These are phyloP conservation scores for Diarsia brunnea DNA, from an alignment of 2,888 invertebrate species.

Conservation along the genomic window DNA sequence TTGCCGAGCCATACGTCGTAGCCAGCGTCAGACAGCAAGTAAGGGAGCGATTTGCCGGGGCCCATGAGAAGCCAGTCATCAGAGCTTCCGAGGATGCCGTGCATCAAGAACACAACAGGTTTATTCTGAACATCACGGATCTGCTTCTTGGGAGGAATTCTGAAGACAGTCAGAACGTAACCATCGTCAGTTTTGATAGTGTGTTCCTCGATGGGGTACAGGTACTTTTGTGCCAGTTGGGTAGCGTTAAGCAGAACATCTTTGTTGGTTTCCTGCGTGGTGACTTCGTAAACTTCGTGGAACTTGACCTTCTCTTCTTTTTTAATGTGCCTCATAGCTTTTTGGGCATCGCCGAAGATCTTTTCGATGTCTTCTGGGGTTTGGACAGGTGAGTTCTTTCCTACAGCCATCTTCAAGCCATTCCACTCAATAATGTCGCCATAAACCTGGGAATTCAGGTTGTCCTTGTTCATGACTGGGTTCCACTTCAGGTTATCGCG, in stretches of 20 bases:
- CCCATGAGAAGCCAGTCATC: slow-evolving; percentile 93
- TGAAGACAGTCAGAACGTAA: slow-evolving; percentile 84
- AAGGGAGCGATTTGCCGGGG: slow-evolving; percentile 88
- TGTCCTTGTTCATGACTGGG: slow-evolving; percentile 65
- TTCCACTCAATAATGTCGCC: slow-evolving; percentile 77
- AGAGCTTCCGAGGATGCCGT: slow-evolving; percentile 92
- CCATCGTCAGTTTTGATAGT: slow-evolving; percentile 85
- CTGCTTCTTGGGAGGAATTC: slow-evolving; percentile 79
- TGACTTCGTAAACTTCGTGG: slow-evolving; percentile 74
- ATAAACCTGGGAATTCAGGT: slow-evolving; percentile 40
- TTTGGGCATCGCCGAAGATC: slow-evolving; percentile 81
- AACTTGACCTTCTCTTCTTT: slow-evolving; percentile 77
- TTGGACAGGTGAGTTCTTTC: slow-evolving; percentile 68
- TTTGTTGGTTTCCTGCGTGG: slow-evolving; percentile 70
- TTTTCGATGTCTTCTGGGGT: slow-evolving; percentile 76
- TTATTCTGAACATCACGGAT: slow-evolving; percentile 71
- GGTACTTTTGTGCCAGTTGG: slow-evolving; percentile 79
- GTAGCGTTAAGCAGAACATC: slow-evolving; percentile 73
- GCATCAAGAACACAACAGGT: slow-evolving; percentile 90
- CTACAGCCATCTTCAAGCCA: slow-evolving; percentile 69
- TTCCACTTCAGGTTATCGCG: slow-evolving; percentile 65
- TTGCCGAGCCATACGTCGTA: slow-evolving; percentile 88
- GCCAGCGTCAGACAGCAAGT: slow-evolving; percentile 82
- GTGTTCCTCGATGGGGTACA: slow-evolving; percentile 83
- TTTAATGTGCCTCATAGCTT: slow-evolving; percentile 77